phyloP scores from a whole-genome alignment of 92 coral and sea anemone species.

The Metridium senile region DNA sequence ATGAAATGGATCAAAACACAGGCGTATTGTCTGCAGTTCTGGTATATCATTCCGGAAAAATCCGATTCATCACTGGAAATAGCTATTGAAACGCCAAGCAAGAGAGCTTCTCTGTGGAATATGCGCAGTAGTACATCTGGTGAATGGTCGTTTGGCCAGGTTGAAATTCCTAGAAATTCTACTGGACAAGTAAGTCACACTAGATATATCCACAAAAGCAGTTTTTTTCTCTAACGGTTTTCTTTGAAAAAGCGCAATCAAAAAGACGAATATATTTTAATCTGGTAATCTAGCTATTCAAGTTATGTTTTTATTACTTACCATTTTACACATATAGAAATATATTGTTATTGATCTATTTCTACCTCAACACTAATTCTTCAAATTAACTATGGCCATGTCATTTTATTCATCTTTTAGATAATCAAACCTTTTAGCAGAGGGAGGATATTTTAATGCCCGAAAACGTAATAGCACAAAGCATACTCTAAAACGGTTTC shows the following conservation, averaged over 20 bases:
- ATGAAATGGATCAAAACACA: conserved; percentile 8
- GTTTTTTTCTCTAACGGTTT: background rate
- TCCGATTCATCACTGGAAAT: conserved; percentile 16
- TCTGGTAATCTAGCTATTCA: background rate
- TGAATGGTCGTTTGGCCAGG: conserved; percentile 32
- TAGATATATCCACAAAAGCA: background rate
- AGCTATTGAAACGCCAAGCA: background rate
- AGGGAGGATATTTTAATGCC: too few relatives aligned
- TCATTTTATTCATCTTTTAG: too few relatives aligned
- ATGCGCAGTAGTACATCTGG: background rate
- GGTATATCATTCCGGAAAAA: conserved; percentile 4
- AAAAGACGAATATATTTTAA: too few relatives aligned
- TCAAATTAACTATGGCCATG: too few relatives aligned
- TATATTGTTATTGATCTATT: too few relatives aligned
- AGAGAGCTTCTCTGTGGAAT: background rate
- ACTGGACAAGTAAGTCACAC: conserved; percentile 16
- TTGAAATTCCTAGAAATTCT: conserved; percentile 17
- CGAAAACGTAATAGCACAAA: too few relatives aligned
- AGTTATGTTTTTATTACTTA: too few relatives aligned
- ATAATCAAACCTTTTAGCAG: too few relatives aligned
- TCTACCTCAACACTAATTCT: too few relatives aligned
- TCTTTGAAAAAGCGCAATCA: too few relatives aligned
- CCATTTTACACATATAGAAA: too few relatives aligned
- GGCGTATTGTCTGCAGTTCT: conserved; percentile 5
- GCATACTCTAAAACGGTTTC: background rate